Conservation (phyloP, 2,888 invertebrate genomes). For the Belgica antarctica region DNA sequence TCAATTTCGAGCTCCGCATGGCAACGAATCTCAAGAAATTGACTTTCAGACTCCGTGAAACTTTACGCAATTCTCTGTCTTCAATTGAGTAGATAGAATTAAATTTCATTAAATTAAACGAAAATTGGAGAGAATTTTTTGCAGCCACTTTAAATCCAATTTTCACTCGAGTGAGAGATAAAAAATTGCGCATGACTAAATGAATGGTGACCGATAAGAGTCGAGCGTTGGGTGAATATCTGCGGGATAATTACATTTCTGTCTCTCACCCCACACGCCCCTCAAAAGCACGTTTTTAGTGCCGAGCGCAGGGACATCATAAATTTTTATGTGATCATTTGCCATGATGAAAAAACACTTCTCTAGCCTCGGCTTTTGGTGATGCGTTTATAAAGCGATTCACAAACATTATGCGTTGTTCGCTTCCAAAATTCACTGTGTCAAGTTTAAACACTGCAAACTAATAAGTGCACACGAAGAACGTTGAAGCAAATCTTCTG, state of each 20-base stretch:
- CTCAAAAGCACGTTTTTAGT: not conserved
- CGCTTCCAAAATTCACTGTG: too few relatives aligned
- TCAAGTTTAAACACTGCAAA: too few relatives aligned
- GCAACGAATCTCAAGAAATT: not conserved
- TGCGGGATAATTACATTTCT: conserved; percentile 40
- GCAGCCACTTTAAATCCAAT: not conserved
- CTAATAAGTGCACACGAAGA: too few relatives aligned
- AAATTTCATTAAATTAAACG: not conserved
- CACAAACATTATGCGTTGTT: too few relatives aligned
- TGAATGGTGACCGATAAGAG: not conserved
- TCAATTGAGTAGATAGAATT: conserved; percentile 9
- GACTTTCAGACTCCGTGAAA: not conserved
- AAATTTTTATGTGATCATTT: conserved; percentile 28
- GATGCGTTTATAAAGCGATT: too few relatives aligned
- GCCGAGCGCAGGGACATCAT: conserved; percentile 26
- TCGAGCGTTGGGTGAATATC: conserved; percentile 7
- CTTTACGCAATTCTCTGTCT: not conserved
- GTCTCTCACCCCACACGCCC: not conserved
- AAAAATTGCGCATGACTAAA: conserved; percentile 39
- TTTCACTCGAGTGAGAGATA: not conserved
- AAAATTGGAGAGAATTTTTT: conserved; percentile 1
- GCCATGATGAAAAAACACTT: not conserved
- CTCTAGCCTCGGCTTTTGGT: too few relatives aligned
- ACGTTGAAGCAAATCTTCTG: not conserved
- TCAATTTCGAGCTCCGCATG: not conserved